A percentile compares a stretch with the other conserved stretches of the same genome.
Evolutionary conservation across 2,113 vertebrate species (phyloP).

Genomic region (Pelodiscus sinensis): DNA sequence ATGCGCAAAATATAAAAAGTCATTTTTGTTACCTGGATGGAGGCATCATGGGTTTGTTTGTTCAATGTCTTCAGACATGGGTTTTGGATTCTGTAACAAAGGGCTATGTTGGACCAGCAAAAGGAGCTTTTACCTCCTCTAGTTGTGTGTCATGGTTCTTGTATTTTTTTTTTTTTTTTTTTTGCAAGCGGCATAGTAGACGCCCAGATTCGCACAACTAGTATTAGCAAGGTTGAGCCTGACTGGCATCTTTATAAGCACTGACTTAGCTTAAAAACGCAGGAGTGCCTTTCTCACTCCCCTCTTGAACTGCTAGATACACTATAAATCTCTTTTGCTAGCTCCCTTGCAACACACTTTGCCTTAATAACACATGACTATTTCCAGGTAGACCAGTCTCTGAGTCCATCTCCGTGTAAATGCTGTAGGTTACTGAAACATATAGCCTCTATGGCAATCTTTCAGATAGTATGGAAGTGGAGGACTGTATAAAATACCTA

Average conservation of each 20-base stretch:
- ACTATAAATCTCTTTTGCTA: fast-evolving
- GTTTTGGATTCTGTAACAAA: background rate
- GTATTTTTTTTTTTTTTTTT: fast-evolving
- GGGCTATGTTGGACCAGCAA: background rate
- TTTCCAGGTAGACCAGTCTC: fast-evolving
- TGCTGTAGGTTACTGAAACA: background rate
- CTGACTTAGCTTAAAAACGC: background rate
- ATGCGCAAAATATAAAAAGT: background rate
- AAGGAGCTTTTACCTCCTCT: background rate
- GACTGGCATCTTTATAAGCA: background rate
- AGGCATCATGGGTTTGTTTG: background rate
- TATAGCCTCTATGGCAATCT: background rate
- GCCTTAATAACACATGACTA: background rate
- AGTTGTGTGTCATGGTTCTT: fast-evolving
- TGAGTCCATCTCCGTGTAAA: background rate
- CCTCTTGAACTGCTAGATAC: background rate
- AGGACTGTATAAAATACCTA: background rate
- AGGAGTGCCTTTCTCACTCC: background rate
- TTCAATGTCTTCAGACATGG: background rate
- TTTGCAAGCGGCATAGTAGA: fast-evolving
- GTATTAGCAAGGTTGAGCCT: background rate
- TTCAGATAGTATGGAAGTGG: background rate
- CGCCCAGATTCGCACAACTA: fast-evolving
- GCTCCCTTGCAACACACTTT: background rate
- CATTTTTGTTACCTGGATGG: background rate